phyloP scores from a whole-genome alignment of 2,113 vertebrate species.

The Cairina moschata region DNA sequence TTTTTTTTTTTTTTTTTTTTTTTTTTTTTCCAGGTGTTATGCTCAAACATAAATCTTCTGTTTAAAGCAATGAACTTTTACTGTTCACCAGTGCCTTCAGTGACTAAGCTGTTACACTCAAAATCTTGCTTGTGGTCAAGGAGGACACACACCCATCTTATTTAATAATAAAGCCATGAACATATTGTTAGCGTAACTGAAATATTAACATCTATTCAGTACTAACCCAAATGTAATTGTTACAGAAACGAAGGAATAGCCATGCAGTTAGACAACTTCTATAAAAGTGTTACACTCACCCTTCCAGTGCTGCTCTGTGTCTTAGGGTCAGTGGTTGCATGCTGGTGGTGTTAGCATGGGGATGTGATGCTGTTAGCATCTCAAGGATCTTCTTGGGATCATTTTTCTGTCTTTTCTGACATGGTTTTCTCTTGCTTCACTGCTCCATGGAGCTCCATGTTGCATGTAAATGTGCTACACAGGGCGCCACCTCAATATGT shows the following conservation, averaged over 20 bases:
- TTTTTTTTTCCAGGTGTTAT: not conserved
- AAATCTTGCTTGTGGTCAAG: not conserved
- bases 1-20: not conserved
- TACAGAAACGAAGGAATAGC: not conserved
- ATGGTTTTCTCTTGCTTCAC: too few species aligned
- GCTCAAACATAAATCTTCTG: not conserved
- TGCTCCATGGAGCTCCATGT: too few species aligned
- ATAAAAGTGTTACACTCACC: not conserved
- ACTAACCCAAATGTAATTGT: not conserved
- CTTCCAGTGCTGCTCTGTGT: not conserved
- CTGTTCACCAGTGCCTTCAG: not conserved
- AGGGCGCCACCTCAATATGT: too few species aligned
- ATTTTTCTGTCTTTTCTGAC: too few species aligned
- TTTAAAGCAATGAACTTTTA: not conserved
- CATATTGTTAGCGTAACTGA: not conserved
- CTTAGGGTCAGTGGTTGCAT: not conserved
- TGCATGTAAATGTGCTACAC: too few species aligned
- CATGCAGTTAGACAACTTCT: not conserved
- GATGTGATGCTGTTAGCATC: not conserved
- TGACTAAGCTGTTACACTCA: not conserved
- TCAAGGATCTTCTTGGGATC: not conserved
- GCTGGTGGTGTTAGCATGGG: rapidly evolving
- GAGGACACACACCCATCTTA: not conserved
- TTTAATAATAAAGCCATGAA: not conserved
- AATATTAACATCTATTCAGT: not conserved